These are phyloP conservation scores for Sebastes trivittatus DNA, from an alignment of 2,797 vertebrate genomes.

Conservation along the genomic window DNA sequence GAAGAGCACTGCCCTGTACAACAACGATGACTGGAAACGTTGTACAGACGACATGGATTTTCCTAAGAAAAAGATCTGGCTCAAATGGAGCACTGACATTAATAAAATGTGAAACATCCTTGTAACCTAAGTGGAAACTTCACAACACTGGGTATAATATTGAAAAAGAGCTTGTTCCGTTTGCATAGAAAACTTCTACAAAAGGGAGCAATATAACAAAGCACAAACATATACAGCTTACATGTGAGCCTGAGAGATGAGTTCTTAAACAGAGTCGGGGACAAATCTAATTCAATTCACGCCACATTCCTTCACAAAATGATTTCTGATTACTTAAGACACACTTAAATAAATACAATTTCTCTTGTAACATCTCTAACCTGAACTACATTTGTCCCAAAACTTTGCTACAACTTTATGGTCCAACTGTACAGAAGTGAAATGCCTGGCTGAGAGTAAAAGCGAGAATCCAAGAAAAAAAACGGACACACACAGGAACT, in stretches of 20 bases:
- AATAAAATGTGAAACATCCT: conserved; percentile 48
- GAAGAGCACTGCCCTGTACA: conserved; percentile 39
- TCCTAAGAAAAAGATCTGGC: conserved; percentile 59
- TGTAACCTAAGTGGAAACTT: conserved; percentile 43
- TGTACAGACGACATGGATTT: conserved; percentile 39
- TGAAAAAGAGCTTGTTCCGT: conserved; percentile 68
- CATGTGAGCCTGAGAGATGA: conserved; percentile 79
- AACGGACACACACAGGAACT: background rate
- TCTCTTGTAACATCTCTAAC: conserved; percentile 29
- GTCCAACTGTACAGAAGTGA: conserved; percentile 43
- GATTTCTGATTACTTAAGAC: conserved; percentile 31
- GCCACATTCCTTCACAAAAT: conserved; percentile 25
- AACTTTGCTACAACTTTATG: conserved; percentile 52
- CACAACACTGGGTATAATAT: conserved; percentile 55
- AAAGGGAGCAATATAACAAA: conserved; percentile 71
- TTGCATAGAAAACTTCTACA: conserved; percentile 87
- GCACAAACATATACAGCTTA: conserved; percentile 67
- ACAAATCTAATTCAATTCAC: conserved; percentile 48
- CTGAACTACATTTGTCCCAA: conserved; percentile 55
- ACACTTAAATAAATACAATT: conserved; percentile 64
- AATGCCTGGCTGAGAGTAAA: conserved; percentile 31
- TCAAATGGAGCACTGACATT: conserved; percentile 70
- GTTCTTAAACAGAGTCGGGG: conserved; percentile 43
- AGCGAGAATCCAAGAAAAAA: background rate
- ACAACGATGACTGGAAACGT: conserved; percentile 15